Percentiles rank a stretch among this genome's conserved stretches.
phyloP scores from a whole-genome alignment of 2,888 invertebrate species.

The Gerris lacustris region DNA sequence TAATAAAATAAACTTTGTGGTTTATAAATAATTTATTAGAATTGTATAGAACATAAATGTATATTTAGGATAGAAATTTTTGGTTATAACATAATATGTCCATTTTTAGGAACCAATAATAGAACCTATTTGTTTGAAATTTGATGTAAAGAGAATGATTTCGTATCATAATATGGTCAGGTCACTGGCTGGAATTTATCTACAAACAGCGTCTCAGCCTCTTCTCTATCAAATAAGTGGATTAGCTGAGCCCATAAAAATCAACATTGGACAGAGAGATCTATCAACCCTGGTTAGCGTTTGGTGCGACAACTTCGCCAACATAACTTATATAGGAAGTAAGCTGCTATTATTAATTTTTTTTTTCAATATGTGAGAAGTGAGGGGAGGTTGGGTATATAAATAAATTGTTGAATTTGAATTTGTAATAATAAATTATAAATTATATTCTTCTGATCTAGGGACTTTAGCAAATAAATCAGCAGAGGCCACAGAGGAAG shows the following conservation, averaged over 20 bases:
- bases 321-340: slow-evolving; percentile 45
- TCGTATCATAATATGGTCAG: slow-evolving; percentile 33
- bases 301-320: slow-evolving; percentile 55
- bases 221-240: slow-evolving; percentile 51
- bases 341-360: slow-evolving; percentile 18
- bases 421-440: too few species aligned
- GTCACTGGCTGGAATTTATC: slow-evolving; percentile 22
- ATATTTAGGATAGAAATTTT: background rate
- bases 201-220: slow-evolving; percentile 33
- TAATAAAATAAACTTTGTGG: background rate
- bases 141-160: slow-evolving; percentile 57
- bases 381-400: too few species aligned
- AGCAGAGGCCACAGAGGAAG: slow-evolving; percentile 34
- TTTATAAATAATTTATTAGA: background rate
- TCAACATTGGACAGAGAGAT: slow-evolving; percentile 64
- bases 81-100: too few species aligned
- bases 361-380: too few species aligned
- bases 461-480: background rate
- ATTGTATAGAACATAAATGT: background rate
- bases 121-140: slow-evolving; percentile 56
- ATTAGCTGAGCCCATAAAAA: slow-evolving; percentile 49
- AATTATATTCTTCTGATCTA: background rate
- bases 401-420: too few species aligned
- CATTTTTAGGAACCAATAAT: slow-evolving; percentile 53
- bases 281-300: slow-evolving; percentile 57